These are phyloP conservation scores for Copidosoma aretas DNA, from an alignment of 2,888 invertebrate species.

Conservation along the genomic window DNA sequence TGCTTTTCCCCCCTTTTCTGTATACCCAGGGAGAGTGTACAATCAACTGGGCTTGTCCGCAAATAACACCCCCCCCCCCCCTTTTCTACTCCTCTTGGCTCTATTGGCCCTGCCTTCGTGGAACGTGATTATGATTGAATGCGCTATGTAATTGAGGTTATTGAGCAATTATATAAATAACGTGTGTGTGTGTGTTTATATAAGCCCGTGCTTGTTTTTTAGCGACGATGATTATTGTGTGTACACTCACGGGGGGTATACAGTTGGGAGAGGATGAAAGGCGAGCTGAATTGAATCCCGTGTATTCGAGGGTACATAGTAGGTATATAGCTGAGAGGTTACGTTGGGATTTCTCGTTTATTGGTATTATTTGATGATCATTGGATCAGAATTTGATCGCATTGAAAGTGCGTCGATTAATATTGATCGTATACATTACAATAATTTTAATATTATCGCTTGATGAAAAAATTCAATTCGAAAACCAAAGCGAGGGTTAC, in stretches of 20 bases:
- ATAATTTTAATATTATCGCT: too few species aligned
- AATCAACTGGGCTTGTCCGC: conserved; percentile 62
- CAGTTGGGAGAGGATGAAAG: neutral
- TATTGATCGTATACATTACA: too few species aligned
- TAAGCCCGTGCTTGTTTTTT: conserved; percentile 29
- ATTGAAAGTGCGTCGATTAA: too few species aligned
- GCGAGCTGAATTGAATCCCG: neutral
- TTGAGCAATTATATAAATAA: conserved; percentile 62
- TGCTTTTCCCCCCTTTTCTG: neutral
- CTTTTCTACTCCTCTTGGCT: too few species aligned
- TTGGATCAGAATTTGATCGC: too few species aligned
- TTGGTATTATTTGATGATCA: too few species aligned
- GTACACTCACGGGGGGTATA: neutral
- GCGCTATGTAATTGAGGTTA: conserved; percentile 61
- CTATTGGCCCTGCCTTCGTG: conserved; percentile 21
- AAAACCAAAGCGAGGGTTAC: too few species aligned
- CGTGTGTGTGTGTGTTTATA: conserved; percentile 47
- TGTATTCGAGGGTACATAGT: too few species aligned
- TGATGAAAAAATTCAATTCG: too few species aligned
- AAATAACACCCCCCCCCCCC: conserved; percentile 52
- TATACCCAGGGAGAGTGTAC: conserved; percentile 41
- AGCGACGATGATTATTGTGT: too few species aligned
- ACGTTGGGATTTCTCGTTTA: too few species aligned
- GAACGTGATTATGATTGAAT: conserved; percentile 61
- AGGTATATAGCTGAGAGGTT: too few species aligned